These are phyloP conservation scores for Dascyllus trimaculatus DNA, from an alignment of 2,113 vertebrate species.

Conservation along the genomic window DNA sequence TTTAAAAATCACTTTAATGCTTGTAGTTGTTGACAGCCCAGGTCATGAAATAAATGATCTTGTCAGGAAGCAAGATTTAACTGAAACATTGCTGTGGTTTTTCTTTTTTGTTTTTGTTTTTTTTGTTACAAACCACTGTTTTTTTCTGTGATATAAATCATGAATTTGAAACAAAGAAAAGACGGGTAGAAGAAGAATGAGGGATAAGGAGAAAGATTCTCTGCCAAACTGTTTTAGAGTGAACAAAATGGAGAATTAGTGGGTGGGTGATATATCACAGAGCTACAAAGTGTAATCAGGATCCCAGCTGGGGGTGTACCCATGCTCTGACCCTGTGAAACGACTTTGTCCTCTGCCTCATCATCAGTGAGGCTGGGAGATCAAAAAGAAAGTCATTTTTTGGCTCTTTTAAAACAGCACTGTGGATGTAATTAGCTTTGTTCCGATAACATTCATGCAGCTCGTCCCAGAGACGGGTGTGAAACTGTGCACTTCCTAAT, in stretches of 20 bases:
- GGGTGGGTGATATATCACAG: constrained; percentile 57
- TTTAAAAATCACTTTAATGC: constrained; percentile 53
- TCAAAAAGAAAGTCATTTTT: constrained; percentile 56
- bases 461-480: constrained; percentile 24
- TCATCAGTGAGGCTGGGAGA: constrained; percentile 50
- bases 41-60: constrained; percentile 36
- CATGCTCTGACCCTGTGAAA: constrained; percentile 56
- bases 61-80: neutral
- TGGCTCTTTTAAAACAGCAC: constrained; percentile 24
- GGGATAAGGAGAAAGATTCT: constrained; percentile 1
- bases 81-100: neutral
- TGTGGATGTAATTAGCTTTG: constrained; percentile 52
- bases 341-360: constrained; percentile 61
- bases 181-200: neutral
- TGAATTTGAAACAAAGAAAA: neutral
- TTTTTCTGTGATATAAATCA: constrained; percentile 1
- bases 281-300: constrained; percentile 62
- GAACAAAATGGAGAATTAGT: constrained; percentile 49
- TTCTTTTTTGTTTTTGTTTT: neutral
- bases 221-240: constrained; percentile 21
- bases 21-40: constrained; percentile 32
- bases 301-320: constrained; percentile 66
- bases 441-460: constrained; percentile 42
- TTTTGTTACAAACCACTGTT: neutral
- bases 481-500: constrained; percentile 51